These are phyloP conservation scores for Callopanchax toddi DNA, from an alignment of 2,113 vertebrate genomes.

Conservation along the genomic window DNA sequence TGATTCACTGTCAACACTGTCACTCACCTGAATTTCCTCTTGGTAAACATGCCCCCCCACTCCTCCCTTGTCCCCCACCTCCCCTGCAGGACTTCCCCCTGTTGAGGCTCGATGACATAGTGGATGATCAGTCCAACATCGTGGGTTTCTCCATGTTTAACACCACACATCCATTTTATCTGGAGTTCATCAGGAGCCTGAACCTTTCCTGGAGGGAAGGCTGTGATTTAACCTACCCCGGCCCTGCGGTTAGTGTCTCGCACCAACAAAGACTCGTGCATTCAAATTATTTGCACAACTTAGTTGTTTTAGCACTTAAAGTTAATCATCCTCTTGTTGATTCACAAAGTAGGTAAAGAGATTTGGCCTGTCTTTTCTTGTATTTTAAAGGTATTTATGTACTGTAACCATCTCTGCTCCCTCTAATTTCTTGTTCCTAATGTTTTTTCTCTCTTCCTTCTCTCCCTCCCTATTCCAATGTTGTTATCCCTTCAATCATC, in stretches of 20 bases:
- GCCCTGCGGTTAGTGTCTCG: constrained; percentile 84
- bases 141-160: constrained; percentile 95
- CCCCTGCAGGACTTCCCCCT: constrained; percentile 87
- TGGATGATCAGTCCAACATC: constrained; percentile 90
- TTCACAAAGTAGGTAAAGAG: constrained; percentile 53
- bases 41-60: constrained; percentile 28
- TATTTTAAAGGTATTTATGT: constrained; percentile 59
- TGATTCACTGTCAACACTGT: constrained; percentile 53
- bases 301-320: constrained; percentile 44
- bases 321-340: constrained; percentile 50
- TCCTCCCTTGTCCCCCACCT: constrained; percentile 1
- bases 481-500: constrained; percentile 50
- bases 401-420: constrained; percentile 38
- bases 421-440: constrained; percentile 46
- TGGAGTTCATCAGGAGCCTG: constrained; percentile 92
- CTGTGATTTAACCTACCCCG: constrained; percentile 88
- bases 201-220: constrained; percentile 95
- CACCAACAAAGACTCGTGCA: constrained; percentile 15
- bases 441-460: constrained; percentile 24
- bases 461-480: constrained; percentile 6
- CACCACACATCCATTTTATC: constrained; percentile 91
- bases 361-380: constrained; percentile 47
- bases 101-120: constrained; percentile 87
- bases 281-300: constrained; percentile 31
- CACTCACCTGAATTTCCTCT: constrained; percentile 34